Evolutionary conservation across 2,888 invertebrate genomes (phyloP).

Genomic region (Actias luna): DNA sequence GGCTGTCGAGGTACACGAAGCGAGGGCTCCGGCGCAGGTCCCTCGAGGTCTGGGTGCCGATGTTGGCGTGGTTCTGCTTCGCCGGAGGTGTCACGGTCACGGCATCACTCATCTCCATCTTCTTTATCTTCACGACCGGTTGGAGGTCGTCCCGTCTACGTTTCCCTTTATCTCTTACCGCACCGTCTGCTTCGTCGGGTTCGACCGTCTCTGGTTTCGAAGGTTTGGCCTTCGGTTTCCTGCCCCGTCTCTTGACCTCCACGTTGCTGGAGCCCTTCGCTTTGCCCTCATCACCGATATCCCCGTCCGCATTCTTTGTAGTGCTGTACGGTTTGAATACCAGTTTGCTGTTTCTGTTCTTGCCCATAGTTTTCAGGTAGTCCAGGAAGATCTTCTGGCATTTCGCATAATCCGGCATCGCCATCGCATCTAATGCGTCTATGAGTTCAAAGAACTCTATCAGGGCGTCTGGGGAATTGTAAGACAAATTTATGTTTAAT

Average conservation of each 20-base stretch:
- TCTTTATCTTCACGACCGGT: conserved; percentile 57
- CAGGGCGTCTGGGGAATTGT: conserved; percentile 80
- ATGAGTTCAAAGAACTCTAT: conserved; percentile 86
- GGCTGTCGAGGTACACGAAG: conserved; percentile 68
- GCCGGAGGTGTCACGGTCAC: conserved; percentile 66
- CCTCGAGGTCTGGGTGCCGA: conserved; percentile 67
- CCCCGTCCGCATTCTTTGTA: conserved; percentile 25
- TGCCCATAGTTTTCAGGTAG: conserved; percentile 84
- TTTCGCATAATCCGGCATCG: conserved; percentile 87
- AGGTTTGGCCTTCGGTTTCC: conserved; percentile 25
- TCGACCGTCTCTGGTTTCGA: conserved; percentile 24
- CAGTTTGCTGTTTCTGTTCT: conserved; percentile 80
- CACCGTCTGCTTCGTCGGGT: conserved; percentile 32
- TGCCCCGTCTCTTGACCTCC: conserved; percentile 20
- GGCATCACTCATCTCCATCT: conserved; percentile 52
- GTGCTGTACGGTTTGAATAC: conserved; percentile 71
- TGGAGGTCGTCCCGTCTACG: conserved; percentile 62
- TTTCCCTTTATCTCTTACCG: conserved; percentile 27
- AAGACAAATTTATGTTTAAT: neutral
- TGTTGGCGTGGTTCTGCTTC: conserved; percentile 64
- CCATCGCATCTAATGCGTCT: conserved; percentile 85
- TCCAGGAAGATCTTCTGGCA: conserved; percentile 84
- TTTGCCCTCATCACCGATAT: conserved; percentile 28
- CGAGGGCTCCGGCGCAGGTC: conserved; percentile 52
- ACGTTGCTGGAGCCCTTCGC: conserved; percentile 24